These are phyloP conservation scores for Zaprionus kolodkinae DNA, from an alignment of 1,140 invertebrate genomes.

Conservation along the genomic window DNA sequence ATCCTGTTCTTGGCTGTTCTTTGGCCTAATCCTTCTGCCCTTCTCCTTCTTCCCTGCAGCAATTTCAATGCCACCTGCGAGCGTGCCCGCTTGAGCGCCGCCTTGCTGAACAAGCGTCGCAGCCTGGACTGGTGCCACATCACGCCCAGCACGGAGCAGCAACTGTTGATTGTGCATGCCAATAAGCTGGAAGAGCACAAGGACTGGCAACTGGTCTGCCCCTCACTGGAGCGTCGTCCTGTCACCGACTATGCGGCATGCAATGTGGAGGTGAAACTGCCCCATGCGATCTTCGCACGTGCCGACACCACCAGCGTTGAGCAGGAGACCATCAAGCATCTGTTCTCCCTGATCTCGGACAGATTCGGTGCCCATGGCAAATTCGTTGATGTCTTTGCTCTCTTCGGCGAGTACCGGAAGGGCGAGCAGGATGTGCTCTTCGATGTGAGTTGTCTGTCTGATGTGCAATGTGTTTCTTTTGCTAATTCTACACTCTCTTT, in stretches of 20 bases:
- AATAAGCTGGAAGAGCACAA: constrained; percentile 68
- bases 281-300: constrained; percentile 64
- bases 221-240: constrained; percentile 59
- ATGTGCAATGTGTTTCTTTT: no score
- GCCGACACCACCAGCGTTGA: constrained; percentile 61
- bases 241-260: constrained; percentile 69
- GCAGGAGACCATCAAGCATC: constrained; percentile 75
- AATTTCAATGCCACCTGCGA: constrained; percentile 62
- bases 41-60: constrained; percentile 16
- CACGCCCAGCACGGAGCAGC: constrained; percentile 42
- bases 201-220: constrained; percentile 73
- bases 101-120: constrained; percentile 70
- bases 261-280: constrained; percentile 74
- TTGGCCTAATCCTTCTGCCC: background rate
- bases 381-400: constrained; percentile 73
- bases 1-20: no score
- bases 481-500: background rate
- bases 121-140: constrained; percentile 54
- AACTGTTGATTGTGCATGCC: constrained; percentile 63
- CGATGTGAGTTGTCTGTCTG: constrained; percentile 52
- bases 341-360: constrained; percentile 72
- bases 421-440: constrained; percentile 73
- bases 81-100: constrained; percentile 57
- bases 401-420: constrained; percentile 71
- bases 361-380: constrained; percentile 73